These are phyloP conservation scores for Gymnorhina tibicen DNA, from an alignment of 2,113 vertebrate species.

Conservation along the genomic window DNA sequence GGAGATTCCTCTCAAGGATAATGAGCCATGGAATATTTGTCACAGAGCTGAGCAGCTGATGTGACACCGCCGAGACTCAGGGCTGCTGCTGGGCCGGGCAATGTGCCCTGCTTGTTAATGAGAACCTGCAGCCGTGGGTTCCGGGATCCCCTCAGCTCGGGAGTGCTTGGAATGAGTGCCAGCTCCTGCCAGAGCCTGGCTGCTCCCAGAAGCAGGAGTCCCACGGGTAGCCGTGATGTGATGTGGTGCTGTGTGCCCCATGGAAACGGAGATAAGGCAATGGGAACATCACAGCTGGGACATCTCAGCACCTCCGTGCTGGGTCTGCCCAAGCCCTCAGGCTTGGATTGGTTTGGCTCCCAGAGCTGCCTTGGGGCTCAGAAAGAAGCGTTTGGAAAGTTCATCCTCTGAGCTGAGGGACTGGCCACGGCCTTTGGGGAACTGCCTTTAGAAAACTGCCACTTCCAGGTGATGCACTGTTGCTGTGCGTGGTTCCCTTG, in stretches of 20 bases:
- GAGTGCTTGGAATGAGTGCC: neutral
- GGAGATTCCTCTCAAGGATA: conserved; percentile 30
- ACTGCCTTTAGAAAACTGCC: neutral
- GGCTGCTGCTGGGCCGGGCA: neutral
- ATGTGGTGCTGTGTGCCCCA: fast-evolving
- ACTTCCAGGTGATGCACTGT: neutral
- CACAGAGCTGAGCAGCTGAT: conserved; percentile 38
- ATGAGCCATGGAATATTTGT: conserved; percentile 32
- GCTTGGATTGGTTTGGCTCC: neutral
- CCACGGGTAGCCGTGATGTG: no score
- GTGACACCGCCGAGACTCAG: neutral
- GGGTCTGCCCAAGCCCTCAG: neutral
- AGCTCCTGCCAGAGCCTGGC: neutral
- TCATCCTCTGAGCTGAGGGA: neutral
- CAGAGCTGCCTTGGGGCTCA: neutral
- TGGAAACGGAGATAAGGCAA: no score
- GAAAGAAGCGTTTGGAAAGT: neutral
- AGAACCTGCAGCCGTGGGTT: neutral
- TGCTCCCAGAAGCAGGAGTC: neutral
- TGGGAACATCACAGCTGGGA: neutral
- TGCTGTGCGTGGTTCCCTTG: no score
- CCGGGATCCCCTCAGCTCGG: neutral
- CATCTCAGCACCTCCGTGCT: neutral
- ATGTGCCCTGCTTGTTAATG: neutral
- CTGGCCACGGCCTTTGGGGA: neutral